Evolutionary conservation across 2,113 vertebrate genomes (phyloP).

Genomic region (Indicator maculatus): DNA sequence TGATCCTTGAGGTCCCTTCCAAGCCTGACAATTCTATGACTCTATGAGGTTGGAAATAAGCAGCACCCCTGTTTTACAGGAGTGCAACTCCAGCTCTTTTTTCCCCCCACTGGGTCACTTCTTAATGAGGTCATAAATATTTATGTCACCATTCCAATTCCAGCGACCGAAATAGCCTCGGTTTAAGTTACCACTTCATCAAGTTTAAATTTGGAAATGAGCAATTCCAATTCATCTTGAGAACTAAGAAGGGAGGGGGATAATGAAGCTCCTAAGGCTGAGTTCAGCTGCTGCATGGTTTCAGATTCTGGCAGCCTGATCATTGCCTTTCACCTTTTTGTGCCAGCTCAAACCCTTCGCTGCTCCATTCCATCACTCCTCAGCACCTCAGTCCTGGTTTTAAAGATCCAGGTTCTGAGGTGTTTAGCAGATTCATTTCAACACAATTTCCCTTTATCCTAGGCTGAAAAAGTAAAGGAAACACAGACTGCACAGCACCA

Average conservation of each 20-base stretch:
- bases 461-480: neutral
- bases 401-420: neutral
- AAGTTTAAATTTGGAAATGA: slow-evolving; percentile 33
- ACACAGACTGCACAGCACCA: neutral
- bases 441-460: neutral
- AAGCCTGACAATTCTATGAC: too few species aligned
- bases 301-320: neutral
- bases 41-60: neutral
- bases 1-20: too few species aligned
- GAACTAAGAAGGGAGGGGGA: neutral
- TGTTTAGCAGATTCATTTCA: neutral
- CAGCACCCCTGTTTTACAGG: neutral
- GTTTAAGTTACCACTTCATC: neutral
- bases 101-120: neutral
- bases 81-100: neutral
- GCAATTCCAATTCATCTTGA: slow-evolving; percentile 24
- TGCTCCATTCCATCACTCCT: neutral
- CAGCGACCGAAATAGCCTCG: neutral
- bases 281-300: neutral
- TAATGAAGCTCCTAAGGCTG: neutral
- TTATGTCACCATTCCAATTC: slow-evolving; percentile 12
- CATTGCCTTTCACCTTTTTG: neutral
- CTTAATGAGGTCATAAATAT: slow-evolving; percentile 38
- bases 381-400: neutral
- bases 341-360: neutral